Conservation (phyloP, 2,113 vertebrate species). For the Vireo altiloquus region DNA sequence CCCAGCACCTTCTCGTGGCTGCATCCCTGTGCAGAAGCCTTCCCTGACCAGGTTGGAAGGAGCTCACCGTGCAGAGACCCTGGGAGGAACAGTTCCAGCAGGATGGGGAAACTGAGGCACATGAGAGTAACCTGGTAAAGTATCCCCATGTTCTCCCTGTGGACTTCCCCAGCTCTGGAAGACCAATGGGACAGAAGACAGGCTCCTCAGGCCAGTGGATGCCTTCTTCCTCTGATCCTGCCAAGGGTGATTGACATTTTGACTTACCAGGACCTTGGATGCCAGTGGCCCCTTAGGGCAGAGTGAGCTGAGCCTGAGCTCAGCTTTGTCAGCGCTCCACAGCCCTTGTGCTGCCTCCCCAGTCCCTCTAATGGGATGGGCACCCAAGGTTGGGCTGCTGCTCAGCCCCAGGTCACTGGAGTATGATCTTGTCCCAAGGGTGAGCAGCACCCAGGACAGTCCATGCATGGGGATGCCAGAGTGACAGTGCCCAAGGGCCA, state of each 20-base stretch:
- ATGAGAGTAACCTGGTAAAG: neutral
- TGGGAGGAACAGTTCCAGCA: neutral
- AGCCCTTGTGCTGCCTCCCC: neutral
- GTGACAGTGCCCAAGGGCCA: neutral
- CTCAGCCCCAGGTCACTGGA: neutral
- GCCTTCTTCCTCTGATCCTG: neutral
- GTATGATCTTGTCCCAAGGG: neutral
- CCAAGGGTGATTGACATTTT: neutral
- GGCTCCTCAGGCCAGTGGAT: neutral
- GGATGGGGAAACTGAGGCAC: neutral
- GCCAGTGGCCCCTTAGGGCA: neutral
- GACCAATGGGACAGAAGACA: neutral
- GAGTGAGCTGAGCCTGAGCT: neutral
- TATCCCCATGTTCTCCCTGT: neutral
- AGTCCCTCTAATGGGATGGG: neutral
- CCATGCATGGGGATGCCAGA: accelerated
- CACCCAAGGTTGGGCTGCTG: neutral
- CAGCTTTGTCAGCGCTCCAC: neutral
- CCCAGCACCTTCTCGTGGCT: neutral
- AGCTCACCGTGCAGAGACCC: neutral
- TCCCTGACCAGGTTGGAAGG: neutral
- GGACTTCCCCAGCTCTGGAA: neutral
- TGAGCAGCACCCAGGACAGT: neutral
- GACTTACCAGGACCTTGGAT: neutral
- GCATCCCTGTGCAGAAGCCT: neutral